A percentile compares a stretch with the other conserved stretches of the same genome.
These are phyloP conservation scores for Acanthurus tractus DNA, from an alignment of 2,797 vertebrate species.

Conservation along the genomic window DNA sequence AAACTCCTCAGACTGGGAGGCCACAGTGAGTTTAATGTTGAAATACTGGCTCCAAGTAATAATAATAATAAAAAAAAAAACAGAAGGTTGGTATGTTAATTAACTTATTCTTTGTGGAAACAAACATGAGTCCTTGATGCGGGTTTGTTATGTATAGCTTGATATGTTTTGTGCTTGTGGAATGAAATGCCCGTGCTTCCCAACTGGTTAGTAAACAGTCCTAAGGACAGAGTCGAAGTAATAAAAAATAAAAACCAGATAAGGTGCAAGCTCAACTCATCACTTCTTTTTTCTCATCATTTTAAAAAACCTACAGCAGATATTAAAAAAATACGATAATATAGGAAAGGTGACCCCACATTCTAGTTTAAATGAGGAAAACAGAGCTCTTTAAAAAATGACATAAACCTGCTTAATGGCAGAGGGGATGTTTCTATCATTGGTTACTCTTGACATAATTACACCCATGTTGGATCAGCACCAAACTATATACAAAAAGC, in stretches of 20 bases:
- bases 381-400: conserved; percentile 10
- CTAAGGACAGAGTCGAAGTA: conserved; percentile 46
- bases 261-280: conserved; percentile 37
- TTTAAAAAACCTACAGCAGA: not conserved
- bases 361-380: not conserved
- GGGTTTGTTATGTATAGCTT: conserved; percentile 76
- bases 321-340: conserved; percentile 6
- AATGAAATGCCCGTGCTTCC: conserved; percentile 57
- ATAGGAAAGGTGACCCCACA: not conserved
- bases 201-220: conserved; percentile 52
- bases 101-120: conserved; percentile 76
- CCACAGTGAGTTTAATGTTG: conserved; percentile 48
- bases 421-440: conserved; percentile 25
- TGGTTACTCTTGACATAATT: conserved; percentile 45
- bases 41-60: conserved; percentile 41
- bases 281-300: not conserved
- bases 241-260: conserved; percentile 38
- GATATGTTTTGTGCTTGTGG: conserved; percentile 68
- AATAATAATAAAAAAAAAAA: conserved; percentile 14
- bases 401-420: conserved; percentile 27
- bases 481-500: conserved; percentile 23
- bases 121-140: conserved; percentile 76
- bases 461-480: conserved; percentile 14
- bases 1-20: conserved; percentile 37
- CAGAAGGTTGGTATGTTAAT: conserved; percentile 56